phyloP scores from a whole-genome alignment of 2,113 vertebrate genomes.

The Psephotus haematonotus region DNA sequence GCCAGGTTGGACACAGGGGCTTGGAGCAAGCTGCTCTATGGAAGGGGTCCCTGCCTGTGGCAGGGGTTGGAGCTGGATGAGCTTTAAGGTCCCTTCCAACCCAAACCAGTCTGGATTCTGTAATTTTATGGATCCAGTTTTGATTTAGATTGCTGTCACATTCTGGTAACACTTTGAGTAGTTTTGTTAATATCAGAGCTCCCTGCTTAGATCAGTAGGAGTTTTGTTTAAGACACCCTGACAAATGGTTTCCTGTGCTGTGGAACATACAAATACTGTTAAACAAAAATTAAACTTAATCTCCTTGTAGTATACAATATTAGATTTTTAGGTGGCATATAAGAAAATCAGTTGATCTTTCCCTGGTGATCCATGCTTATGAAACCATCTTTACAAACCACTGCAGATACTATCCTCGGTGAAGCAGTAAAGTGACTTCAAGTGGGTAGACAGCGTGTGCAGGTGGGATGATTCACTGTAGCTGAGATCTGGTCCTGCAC shows the following conservation, averaged over 20 bases:
- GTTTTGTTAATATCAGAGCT: background rate
- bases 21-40: background rate
- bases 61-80: background rate
- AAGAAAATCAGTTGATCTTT: background rate
- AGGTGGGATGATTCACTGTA: constrained; percentile 12
- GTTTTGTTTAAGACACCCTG: background rate
- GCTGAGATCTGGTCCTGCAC: constrained; percentile 21
- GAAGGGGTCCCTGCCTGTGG: background rate
- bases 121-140: background rate
- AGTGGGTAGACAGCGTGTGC: background rate
- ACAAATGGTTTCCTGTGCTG: background rate
- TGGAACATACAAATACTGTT: background rate
- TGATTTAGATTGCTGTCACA: background rate
- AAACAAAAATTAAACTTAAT: background rate
- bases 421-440: background rate
- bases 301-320: background rate
- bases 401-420: background rate
- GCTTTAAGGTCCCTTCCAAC: background rate
- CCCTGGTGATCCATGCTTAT: background rate
- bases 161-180: accelerated
- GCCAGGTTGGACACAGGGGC: background rate
- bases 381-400: background rate
- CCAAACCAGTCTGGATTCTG: background rate
- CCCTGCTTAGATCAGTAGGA: background rate
- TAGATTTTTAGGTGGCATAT: background rate